Conservation (phyloP, 2,888 invertebrate species). For the Acrobasis suavella region DNA sequence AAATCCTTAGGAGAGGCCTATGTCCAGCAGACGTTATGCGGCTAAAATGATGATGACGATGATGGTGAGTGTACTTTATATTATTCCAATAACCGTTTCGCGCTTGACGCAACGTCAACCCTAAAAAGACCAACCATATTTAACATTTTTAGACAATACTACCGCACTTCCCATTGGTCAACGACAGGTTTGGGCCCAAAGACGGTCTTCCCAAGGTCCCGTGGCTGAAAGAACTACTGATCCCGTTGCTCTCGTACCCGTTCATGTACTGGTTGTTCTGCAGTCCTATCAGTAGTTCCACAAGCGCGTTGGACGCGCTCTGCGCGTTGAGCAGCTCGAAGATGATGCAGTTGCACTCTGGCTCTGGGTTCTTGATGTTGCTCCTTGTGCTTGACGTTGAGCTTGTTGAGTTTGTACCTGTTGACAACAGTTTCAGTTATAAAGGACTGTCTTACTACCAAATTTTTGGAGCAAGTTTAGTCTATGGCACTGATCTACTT, state of each 20-base stretch:
- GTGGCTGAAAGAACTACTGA: conserved; percentile 46
- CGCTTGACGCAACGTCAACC: no score
- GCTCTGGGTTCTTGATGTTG: conserved; percentile 59
- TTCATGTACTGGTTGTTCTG: conserved; percentile 77
- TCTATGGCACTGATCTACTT: no score
- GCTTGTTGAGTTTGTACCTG: conserved; percentile 55
- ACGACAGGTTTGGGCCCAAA: conserved; percentile 60
- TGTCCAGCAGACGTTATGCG: no score
- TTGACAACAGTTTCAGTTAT: conserved; percentile 12
- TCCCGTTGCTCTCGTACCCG: conserved; percentile 57
- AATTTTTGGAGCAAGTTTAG: no score
- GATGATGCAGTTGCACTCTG: conserved; percentile 75
- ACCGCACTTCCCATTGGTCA: conserved; percentile 74
- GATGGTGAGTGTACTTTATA: no score
- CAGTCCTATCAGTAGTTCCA: conserved; percentile 69
- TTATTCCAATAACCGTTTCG: no score
- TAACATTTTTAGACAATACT: conserved; percentile 62
- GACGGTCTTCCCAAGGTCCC: conserved; percentile 60
- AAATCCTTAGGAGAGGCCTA: no score
- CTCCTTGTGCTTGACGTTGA: conserved; percentile 58
- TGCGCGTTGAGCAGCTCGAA: conserved; percentile 73
- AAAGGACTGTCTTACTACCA: no score
- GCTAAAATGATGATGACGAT: no score
- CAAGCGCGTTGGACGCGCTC: conserved; percentile 70
- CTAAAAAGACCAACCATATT: no score